phyloP scores from a whole-genome alignment of 2,888 invertebrate genomes.

The Meganola albula region DNA sequence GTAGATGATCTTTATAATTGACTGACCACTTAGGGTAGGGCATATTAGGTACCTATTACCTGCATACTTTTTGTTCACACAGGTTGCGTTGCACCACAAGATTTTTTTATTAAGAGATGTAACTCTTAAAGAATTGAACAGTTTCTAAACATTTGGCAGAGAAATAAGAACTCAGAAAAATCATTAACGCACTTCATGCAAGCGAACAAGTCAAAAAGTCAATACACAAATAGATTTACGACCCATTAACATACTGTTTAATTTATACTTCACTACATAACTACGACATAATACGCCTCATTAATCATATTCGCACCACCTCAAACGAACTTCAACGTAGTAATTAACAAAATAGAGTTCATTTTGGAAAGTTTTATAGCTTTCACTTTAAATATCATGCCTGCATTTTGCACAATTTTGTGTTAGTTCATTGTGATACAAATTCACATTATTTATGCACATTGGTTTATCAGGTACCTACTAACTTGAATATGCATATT shows the following conservation, averaged over 20 bases:
- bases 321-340: conserved; percentile 17
- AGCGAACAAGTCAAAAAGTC: conserved; percentile 24
- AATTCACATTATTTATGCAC: conserved; percentile 32
- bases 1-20: no score
- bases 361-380: conserved; percentile 9
- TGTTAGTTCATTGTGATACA: conserved; percentile 27
- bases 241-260: conserved; percentile 33
- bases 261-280: conserved; percentile 22
- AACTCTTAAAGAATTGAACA: no score
- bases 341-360: conserved; percentile 5
- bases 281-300: conserved; percentile 19
- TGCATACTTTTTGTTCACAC: no score
- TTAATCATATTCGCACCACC: conserved; percentile 19
- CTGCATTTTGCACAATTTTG: conserved; percentile 26
- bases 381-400: conserved; percentile 24
- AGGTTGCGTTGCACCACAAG: no score
- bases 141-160: no score
- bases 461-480: no score
- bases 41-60: no score
- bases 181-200: conserved; percentile 13
- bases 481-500: no score
- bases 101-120: no score
- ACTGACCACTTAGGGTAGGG: no score
- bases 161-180: no score
- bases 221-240: conserved; percentile 35